Conservation (phyloP, 2,888 invertebrate species). For the Harpagoxenus sublaevis region DNA sequence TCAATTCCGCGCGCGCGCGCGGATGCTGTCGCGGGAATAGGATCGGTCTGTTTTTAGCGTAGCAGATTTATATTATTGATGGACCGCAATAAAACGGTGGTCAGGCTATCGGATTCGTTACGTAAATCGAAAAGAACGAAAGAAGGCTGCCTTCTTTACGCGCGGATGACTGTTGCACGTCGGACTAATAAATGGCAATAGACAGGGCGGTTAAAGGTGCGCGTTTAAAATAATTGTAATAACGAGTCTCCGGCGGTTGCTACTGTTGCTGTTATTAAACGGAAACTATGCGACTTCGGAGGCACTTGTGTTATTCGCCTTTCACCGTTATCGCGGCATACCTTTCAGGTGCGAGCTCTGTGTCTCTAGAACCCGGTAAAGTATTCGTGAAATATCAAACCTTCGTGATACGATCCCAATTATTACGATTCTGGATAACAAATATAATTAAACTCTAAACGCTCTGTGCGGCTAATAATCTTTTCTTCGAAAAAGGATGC, state of each 20-base stretch:
- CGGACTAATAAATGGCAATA: constrained; percentile 47
- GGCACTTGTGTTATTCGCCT: constrained; percentile 72
- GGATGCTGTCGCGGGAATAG: neutral
- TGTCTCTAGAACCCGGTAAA: neutral
- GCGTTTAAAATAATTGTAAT: constrained; percentile 66
- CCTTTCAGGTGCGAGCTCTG: constrained; percentile 68
- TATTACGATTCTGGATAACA: neutral
- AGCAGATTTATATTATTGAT: constrained; percentile 41
- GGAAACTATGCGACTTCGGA: constrained; percentile 70
- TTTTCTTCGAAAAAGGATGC: neutral
- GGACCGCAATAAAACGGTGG: constrained; percentile 26
- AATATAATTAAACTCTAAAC: neutral
- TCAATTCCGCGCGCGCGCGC: constrained; percentile 6
- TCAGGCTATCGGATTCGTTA: constrained; percentile 8
- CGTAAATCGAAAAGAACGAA: constrained; percentile 24
- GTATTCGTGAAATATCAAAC: neutral
- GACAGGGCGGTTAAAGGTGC: constrained; percentile 51
- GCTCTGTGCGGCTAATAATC: neutral
- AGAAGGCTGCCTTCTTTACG: neutral
- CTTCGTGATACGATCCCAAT: neutral
- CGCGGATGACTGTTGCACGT: constrained; percentile 2
- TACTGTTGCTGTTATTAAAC: constrained; percentile 66
- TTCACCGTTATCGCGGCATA: constrained; percentile 66
- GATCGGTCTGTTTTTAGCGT: constrained; percentile 18
- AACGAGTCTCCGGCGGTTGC: constrained; percentile 38